Percentiles rank a stretch among this genome's conserved stretches.
These are phyloP conservation scores for Lingula anatina DNA, from an alignment of 2,888 invertebrate species.

Conservation along the genomic window DNA sequence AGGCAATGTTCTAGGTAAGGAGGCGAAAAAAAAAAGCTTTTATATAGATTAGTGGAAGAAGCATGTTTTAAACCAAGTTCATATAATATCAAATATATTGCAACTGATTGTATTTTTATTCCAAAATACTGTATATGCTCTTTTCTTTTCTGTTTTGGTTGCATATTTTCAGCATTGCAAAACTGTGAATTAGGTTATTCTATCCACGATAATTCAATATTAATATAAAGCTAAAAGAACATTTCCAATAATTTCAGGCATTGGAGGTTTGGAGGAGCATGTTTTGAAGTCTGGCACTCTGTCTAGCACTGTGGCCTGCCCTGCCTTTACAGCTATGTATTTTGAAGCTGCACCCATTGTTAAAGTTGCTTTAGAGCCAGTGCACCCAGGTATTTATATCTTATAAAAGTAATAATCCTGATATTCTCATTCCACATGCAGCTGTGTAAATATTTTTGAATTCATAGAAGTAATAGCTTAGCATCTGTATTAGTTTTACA, in stretches of 20 bases:
- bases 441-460: too few relatives aligned
- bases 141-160: not conserved
- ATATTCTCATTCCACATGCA: too few relatives aligned
- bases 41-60: not conserved
- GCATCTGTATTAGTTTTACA: too few relatives aligned
- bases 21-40: too few relatives aligned
- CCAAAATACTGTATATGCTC: not conserved
- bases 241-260: slow-evolving; percentile 46
- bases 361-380: slow-evolving; percentile 86
- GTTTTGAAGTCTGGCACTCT: slow-evolving; percentile 87
- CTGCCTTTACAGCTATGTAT: slow-evolving; percentile 76
- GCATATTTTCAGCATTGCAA: not conserved
- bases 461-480: too few relatives aligned
- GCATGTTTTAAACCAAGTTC: not conserved
- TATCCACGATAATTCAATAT: too few relatives aligned
- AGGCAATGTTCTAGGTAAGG: slow-evolving; percentile 78
- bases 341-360: slow-evolving; percentile 75
- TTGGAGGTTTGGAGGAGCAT: slow-evolving; percentile 78
- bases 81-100: not conserved
- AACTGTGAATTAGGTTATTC: too few relatives aligned
- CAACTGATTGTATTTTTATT: not conserved
- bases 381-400: slow-evolving; percentile 27
- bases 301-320: slow-evolving; percentile 73
- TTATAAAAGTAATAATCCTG: too few relatives aligned
- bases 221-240: too few relatives aligned